These are phyloP conservation scores for Cecropterus lyciades DNA, from an alignment of 1,140 invertebrate species.

Conservation along the genomic window DNA sequence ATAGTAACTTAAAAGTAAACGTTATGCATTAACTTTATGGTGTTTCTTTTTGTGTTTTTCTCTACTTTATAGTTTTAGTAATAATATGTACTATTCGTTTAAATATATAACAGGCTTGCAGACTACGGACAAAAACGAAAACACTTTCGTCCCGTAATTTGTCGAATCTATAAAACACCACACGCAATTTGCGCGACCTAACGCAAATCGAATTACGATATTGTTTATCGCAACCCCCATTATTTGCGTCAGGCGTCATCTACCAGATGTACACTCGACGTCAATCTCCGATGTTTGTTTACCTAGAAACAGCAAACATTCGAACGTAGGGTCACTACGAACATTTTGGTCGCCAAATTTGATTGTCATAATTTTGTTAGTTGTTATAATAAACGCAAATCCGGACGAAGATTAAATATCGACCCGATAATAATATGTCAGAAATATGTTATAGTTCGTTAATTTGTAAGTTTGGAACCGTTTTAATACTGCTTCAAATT, in stretches of 20 bases:
- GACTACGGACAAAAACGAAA: not conserved
- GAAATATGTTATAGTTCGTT: not conserved
- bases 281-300: conserved; percentile 80
- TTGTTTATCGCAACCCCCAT: conserved; percentile 78
- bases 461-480: no score
- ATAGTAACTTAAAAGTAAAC: no score
- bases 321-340: conserved; percentile 65
- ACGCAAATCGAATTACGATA: conserved; percentile 75
- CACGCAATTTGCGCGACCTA: conserved; percentile 69
- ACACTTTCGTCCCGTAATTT: not conserved
- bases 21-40: no score
- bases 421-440: conserved; percentile 21
- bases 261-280: conserved; percentile 80
- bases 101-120: no score
- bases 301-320: conserved; percentile 80
- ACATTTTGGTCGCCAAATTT: conserved; percentile 65
- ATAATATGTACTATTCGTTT: no score
- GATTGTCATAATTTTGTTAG: conserved; percentile 76
- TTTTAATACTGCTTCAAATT: no score
- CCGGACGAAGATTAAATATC: conserved; percentile 33
- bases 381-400: conserved; percentile 38
- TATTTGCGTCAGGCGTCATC: conserved; percentile 74
- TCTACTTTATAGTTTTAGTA: no score
- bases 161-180: conserved; percentile 40
- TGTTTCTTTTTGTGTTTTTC: no score